Evolutionary conservation across 1,140 invertebrate genomes (phyloP).

Genomic region (Macrotrachela quadricornifera): DNA sequence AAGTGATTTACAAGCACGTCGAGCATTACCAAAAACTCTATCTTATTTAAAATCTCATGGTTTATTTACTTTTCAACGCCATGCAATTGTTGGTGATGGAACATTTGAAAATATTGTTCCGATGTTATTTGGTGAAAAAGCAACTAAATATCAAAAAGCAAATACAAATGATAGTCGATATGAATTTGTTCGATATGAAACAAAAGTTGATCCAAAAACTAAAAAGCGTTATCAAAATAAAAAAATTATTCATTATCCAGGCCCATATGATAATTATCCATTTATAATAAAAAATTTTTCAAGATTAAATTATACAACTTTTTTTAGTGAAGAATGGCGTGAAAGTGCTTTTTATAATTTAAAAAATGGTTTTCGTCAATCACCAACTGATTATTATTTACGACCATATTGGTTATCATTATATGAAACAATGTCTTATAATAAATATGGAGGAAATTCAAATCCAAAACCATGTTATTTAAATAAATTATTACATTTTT

Average conservation of each 20-base stretch:
- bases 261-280: slow-evolving; percentile 1
- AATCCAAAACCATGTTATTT: slow-evolving; percentile 7
- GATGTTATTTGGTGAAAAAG: slow-evolving; percentile 1
- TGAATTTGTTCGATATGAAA: not conserved
- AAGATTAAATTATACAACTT: not conserved
- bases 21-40: slow-evolving; percentile 3
- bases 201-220: not conserved
- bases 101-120: slow-evolving; percentile 7
- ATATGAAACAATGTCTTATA: slow-evolving; percentile 9
- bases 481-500: not conserved
- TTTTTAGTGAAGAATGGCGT: slow-evolving; percentile 4
- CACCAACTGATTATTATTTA: slow-evolving; percentile 17
- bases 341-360: slow-evolving; percentile 14
- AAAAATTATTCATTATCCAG: not conserved
- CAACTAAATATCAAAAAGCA: not conserved
- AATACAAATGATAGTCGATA: not conserved
- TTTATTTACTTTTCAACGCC: slow-evolving; percentile 1
- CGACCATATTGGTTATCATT: slow-evolving; percentile 14
- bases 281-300: slow-evolving; percentile 4
- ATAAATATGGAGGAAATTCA: not conserved
- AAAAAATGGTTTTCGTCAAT: slow-evolving; percentile 12
- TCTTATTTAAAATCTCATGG: not conserved
- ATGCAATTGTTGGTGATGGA: slow-evolving; percentile 2
- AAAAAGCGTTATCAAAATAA: not conserved
- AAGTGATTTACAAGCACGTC: not conserved